A percentile compares a stretch with the other conserved stretches of the same genome.
These are phyloP conservation scores for Pollachius pollachius DNA, from an alignment of 2,113 vertebrate genomes.

Conservation along the genomic window DNA sequence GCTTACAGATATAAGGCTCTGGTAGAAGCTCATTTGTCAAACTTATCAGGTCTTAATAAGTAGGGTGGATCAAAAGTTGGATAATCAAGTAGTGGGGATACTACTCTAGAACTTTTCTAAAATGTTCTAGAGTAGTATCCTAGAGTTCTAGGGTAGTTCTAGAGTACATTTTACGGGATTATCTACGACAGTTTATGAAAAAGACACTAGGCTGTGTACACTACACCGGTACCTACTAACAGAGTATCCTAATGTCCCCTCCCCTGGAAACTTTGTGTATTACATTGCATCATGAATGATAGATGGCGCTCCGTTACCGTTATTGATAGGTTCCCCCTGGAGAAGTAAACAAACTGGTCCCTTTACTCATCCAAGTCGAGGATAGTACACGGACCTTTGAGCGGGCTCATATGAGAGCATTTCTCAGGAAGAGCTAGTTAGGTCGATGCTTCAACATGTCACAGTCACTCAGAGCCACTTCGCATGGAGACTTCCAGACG, in stretches of 20 bases:
- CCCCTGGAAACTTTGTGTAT: slow-evolving; percentile 29
- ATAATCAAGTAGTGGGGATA: too few species aligned
- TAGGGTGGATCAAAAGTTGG: too few species aligned
- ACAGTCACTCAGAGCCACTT: slow-evolving; percentile 66
- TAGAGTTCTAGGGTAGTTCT: too few species aligned
- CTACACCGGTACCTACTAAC: too few species aligned
- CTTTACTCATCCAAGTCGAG: too few species aligned
- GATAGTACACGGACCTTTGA: not conserved
- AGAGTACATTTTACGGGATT: slow-evolving; percentile 30
- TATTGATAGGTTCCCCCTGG: slow-evolving; percentile 27
- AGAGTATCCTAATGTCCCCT: not conserved
- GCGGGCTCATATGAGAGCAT: not conserved
- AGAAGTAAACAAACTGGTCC: slow-evolving; percentile 31
- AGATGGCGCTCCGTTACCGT: slow-evolving; percentile 21
- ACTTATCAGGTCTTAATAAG: too few species aligned
- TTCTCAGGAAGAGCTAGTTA: not conserved
- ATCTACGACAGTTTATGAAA: slow-evolving; percentile 23
- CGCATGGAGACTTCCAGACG: slow-evolving; percentile 67
- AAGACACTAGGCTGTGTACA: too few species aligned
- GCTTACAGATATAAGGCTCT: too few species aligned
- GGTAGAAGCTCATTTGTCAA: too few species aligned
- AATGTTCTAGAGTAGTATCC: too few species aligned
- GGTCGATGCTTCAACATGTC: slow-evolving; percentile 50
- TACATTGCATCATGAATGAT: slow-evolving; percentile 67
- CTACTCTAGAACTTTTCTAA: too few species aligned